Base-by-base conservation (phyloP, 2,797 vertebrate genomes). In the Oryzias dopingdopingensis region DNA sequence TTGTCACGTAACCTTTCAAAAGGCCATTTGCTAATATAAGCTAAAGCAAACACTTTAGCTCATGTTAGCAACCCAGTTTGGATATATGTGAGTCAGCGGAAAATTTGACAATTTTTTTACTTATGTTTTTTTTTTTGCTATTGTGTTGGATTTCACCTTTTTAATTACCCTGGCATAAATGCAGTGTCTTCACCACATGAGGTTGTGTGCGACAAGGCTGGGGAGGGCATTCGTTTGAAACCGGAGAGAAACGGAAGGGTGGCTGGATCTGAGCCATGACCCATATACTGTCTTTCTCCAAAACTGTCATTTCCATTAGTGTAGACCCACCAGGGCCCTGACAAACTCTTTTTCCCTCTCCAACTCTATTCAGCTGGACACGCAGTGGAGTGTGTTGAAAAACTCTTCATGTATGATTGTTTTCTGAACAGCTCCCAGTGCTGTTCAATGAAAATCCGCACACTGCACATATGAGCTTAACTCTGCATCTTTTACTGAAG, bases 271-370 rank as follows among this genome's bases (percentile, higher is more conserved):
- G 53, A 85, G 84, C 87, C 88, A 88, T 86, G 85, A 87, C 84
- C 83, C 82, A 59, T 80, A 75, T 66, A 81, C 82, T 85, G 74
- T 86, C 81, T 82, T 72, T 81, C 81, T 86, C 73, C 74, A 79
- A 82, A 88, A 83, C 77, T 88, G 84, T 89, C 79, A 89, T 86
- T 86, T 86, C 83, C 83, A 89, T 88, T 84, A 82, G 79, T 80
- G 78, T 77, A 79, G 70, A 83, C 82, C 83, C 79, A 76, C 78
- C 80, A 79, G 76, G 64, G 70, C 73, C 70, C 79, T 78, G 84
- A 87, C 82, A 88, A 88, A 86, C 81, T 83, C 84, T 67, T 77
- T 80, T 79, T 75, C 75, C 80, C 76, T 67, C 69, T 65, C 76
- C 65, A 81, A 77, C 85, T 88, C 77, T 76, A 83, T 91, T 79